Base-by-base conservation (phyloP, 2,888 invertebrate genomes). In the Cabera pusaria region DNA sequence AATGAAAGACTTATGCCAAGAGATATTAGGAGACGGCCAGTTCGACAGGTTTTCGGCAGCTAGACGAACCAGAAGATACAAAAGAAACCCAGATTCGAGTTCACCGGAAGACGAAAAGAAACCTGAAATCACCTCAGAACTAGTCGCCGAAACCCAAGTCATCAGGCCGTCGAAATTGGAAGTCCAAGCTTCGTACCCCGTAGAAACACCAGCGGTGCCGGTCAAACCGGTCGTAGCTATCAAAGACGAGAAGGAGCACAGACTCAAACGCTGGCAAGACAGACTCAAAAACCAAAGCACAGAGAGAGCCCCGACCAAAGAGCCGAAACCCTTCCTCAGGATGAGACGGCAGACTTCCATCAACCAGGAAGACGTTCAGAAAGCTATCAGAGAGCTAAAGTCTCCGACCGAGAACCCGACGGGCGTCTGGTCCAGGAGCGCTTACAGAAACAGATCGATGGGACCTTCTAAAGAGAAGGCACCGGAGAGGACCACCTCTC, bases 41-140 rank as follows among this genome's bases (percentile, higher is more conserved):
- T 97, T 97, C 51, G 96, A 97, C 67, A 90, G 97, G 52, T 95
- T 94, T 64, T 95, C 96, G 0, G 93, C 95, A 2, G 92, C 95
- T 0, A 90, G 97, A 53, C 90, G 96, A 53, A 97, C 97, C 0
- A 90, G 96, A 41, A 88, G 97, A 21, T 96, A 96, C 59, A 95
- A 95, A 59, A 85, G 93, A 16, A 90, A 89, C 26, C 87, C 92
- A 6, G 92, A 93, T 57, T 79, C 87, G 3, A 90, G 90, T 63
- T 90, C 90, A 10, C 90, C 90, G 5, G 90, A 91, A 50, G 91
- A 92, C 54, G 90, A 91, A 31, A 86, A 85, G 62, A 83, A 84
- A 48, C 75, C 88, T 1, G 86, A 87, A 1, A 22, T 36, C 1
- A 66, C 80, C 3, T 57, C 72, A 2, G 90, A 90, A 58, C 60